phyloP scores from a whole-genome alignment of 1,140 invertebrate species.

The Leptinotarsa undecemlineata region DNA sequence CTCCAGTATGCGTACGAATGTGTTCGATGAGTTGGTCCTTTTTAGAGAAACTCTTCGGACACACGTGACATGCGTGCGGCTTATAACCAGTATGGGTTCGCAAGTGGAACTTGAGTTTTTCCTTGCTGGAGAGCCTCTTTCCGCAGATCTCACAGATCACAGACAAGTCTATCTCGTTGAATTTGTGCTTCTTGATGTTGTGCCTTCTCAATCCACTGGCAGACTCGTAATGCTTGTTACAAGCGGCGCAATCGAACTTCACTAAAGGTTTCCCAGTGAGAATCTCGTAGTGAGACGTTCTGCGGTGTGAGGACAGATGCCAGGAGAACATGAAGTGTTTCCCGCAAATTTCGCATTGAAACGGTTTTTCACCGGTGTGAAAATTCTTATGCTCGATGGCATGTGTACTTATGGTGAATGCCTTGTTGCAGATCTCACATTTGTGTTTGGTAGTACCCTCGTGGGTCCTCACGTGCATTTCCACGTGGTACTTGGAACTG shows the following conservation, averaged over 20 bases:
- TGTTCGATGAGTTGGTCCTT: constrained; percentile 65
- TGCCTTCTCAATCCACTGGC: constrained; percentile 47
- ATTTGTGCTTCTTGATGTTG: constrained; percentile 45
- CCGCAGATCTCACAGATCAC: constrained; percentile 73
- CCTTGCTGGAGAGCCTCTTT: constrained; percentile 73
- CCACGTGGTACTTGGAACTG: constrained; percentile 54
- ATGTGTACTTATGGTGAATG: constrained; percentile 58
- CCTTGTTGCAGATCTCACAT: constrained; percentile 58
- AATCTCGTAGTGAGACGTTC: constrained; percentile 50
- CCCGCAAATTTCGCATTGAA: constrained; percentile 64
- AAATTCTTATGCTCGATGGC: constrained; percentile 57
- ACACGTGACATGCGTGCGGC: constrained; percentile 70
- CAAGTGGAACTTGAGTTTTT: constrained; percentile 71
- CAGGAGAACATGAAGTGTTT: constrained; percentile 58
- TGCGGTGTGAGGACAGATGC: constrained; percentile 46
- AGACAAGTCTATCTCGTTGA: constrained; percentile 33
- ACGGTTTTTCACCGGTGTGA: constrained; percentile 68
- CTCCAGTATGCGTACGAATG: constrained; percentile 66
- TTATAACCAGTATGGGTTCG: constrained; percentile 74
- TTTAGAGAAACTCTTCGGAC: constrained; percentile 67
- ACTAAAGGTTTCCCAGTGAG: constrained; percentile 46
- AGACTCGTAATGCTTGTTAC: constrained; percentile 49
- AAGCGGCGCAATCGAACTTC: constrained; percentile 47
- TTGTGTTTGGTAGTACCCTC: constrained; percentile 58
- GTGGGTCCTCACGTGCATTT: constrained; percentile 52